Evolutionary conservation across 2,113 vertebrate species (phyloP).

Genomic region (Kryptolebias marmoratus): DNA sequence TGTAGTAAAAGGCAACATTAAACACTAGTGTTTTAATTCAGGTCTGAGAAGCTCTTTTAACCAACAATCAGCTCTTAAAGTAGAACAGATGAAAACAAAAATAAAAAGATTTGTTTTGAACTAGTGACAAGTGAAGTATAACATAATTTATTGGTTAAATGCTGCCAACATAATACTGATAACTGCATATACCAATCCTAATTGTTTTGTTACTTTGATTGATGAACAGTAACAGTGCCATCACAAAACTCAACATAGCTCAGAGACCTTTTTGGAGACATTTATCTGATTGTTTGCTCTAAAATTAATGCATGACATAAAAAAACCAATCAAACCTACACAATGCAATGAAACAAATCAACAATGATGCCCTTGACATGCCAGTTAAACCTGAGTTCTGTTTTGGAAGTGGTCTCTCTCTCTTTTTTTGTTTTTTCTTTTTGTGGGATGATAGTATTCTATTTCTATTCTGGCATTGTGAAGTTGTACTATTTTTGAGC

Average conservation of each 20-base stretch:
- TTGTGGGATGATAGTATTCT: constrained; percentile 75
- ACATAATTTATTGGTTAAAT: constrained; percentile 46
- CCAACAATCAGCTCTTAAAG: constrained; percentile 29
- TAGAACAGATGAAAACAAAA: constrained; percentile 7
- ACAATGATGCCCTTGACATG: constrained; percentile 70
- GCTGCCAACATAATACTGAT: constrained; percentile 37
- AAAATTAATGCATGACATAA: constrained; percentile 26
- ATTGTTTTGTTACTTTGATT: constrained; percentile 6
- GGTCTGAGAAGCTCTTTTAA: constrained; percentile 32
- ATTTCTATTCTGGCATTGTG: constrained; percentile 79
- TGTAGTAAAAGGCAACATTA: constrained; percentile 64
- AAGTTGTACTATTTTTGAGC: constrained; percentile 63
- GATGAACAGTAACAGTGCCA: constrained; percentile 42
- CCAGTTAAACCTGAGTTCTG: constrained; percentile 86
- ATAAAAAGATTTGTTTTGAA: constrained; percentile 33
- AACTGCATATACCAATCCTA: constrained; percentile 50
- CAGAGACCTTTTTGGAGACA: constrained; percentile 26
- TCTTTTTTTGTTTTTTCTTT: constrained; percentile 34
- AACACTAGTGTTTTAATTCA: constrained; percentile 44
- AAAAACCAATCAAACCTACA: constrained; percentile 34
- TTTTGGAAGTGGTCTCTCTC: constrained; percentile 77
- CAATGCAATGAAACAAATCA: constrained; percentile 62
- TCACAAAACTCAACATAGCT: constrained; percentile 28
- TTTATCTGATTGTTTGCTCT: constrained; percentile 42
- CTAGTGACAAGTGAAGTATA: constrained; percentile 22